phyloP scores from a whole-genome alignment of 2,113 vertebrate genomes.

The Podarcis cretensis region DNA sequence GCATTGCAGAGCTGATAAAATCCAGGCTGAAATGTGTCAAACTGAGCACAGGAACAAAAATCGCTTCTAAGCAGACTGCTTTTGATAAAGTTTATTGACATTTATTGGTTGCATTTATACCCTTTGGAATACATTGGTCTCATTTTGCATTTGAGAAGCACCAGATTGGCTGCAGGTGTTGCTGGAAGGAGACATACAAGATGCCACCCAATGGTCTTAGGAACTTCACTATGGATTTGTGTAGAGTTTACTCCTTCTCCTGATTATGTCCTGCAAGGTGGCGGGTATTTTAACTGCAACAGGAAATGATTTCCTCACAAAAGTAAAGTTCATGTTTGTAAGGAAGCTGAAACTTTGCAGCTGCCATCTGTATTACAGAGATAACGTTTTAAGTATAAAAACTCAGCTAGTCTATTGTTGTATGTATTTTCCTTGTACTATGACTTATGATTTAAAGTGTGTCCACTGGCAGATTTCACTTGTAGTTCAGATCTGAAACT shows the following conservation, averaged over 20 bases:
- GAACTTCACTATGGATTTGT: no score
- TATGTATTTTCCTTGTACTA: not conserved
- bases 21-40: not conserved
- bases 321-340: not conserved
- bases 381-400: not conserved
- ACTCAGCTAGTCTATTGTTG: not conserved
- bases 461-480: not conserved
- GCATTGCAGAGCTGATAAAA: not conserved
- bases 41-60: not conserved
- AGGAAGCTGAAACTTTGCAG: not conserved
- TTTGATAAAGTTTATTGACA: no score
- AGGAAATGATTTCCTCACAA: not conserved
- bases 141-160: not conserved
- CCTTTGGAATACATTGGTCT: not conserved
- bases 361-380: not conserved
- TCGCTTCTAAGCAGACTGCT: not conserved
- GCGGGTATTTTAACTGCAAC: no score
- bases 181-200: no score
- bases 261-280: no score
- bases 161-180: no score
- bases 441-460: not conserved
- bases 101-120: not conserved
- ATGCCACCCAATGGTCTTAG: no score
- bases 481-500: not conserved
- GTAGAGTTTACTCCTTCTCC: no score